Base-by-base conservation (phyloP, 2,113 vertebrate genomes). In the Ctenodactylus gundi region DNA sequence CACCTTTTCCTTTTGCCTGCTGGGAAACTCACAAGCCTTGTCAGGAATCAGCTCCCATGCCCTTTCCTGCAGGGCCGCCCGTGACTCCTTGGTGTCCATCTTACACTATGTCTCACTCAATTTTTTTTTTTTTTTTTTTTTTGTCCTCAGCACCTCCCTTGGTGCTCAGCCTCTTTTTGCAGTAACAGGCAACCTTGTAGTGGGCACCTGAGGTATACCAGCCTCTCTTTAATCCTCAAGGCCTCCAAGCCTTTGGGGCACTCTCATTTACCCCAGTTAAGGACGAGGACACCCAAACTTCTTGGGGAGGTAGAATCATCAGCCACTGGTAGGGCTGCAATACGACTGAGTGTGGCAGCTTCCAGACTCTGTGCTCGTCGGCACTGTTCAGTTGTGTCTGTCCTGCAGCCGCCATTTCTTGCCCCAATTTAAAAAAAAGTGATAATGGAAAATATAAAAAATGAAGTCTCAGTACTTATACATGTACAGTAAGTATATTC, bases 331-430 rank as follows among this genome's bases (percentile, higher is more conserved):
- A 27, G 70, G 58, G n/a, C n/a, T n/a, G n/a, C 51, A 57, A 20
- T 51, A 51, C 49, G 41, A 25, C n/a, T 21, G 18, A 10, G 44
- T 27, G 18, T 53, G 49, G 36, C 36, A 65, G 85, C 21, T 60
- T 39, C 29, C 1, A 0, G 23, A 5, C 5, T 15, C 53, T 17
- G 67, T 4, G 31, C 64, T 60, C n/a, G 31, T 36, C 1, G 12
- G 27, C 31, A 1, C n/a, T n/a, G n/a, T n/a, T n/a, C n/a, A n/a
- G n/a, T n/a, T n/a, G n/a, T n/a, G n/a, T n/a, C n/a, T n/a, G n/a
- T n/a, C n/a, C n/a, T n/a, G n/a, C n/a, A n/a, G n/a, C n/a, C n/a
- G n/a, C n/a, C n/a, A n/a, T n/a, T n/a, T n/a, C n/a, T n/a, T n/a
- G n/a, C n/a, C n/a, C n/a, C n/a, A n/a, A n/a, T n/a, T n/a, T n/a